Evolutionary conservation across 1,140 invertebrate genomes (phyloP), one percentile per base, ranked within the genome.

Genomic region (Pristionchus pacificus): DNA sequence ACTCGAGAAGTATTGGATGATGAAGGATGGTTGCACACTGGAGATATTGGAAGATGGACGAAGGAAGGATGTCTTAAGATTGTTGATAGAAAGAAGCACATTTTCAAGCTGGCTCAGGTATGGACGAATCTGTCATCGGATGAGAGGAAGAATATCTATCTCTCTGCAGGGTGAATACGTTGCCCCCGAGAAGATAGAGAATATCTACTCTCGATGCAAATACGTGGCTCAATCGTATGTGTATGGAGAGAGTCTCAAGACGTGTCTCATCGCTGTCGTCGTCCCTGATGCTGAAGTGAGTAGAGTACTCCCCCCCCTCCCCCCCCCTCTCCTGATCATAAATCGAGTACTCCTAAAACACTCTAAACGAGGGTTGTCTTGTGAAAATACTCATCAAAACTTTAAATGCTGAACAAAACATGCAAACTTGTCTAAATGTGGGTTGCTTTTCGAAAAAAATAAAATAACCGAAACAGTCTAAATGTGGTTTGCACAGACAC

Each of bases 251-350:
- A 86, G 85, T 66, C 79, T 87, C 32, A 87, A 94, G 90, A 93
- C 93, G 29, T 94, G 91, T 86, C 90, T 97, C 69, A 90, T 98
- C 64, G 95, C 91, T 33, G 89, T 98, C 68, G 91, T 97, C 67
- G 92, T 98, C 67, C 95, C 95, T 60, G 93, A 97, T 83, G 91
- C 93, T 30, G 93, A 96, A 77, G 90, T 92, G 27, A 60, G 24
- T 29, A 70, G 24, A 19, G 38, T 10, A 10, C 6, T 19, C 19
- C 6, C 19, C 6, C 6, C 38, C 19, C 6, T n/a, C n/a, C 6
- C 19, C 6, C 38, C 19, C 6, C 19, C 6, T 10, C 38, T 49
- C 6, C 19, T 49, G 38, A 49, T 49, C 19, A 49, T 49, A 10
- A 19, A 49, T 19, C 38, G 38, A 19, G 19, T 10, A 10, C 38